Base-by-base conservation (phyloP, 2,113 vertebrate genomes). In the Anarhynchus alexandrinus region DNA sequence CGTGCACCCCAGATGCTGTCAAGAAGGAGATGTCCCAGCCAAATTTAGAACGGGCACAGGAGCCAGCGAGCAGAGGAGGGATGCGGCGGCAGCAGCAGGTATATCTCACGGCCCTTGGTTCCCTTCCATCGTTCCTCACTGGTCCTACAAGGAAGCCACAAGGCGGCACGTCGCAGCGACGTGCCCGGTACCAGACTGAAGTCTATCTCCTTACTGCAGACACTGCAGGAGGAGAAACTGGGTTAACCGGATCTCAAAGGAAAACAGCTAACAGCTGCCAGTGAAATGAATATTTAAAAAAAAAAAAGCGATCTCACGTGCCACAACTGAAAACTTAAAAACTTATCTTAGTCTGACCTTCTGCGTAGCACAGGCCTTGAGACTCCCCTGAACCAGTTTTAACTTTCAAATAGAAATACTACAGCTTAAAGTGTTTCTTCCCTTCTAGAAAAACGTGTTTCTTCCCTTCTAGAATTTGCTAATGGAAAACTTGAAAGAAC, bases 101-200 rank as follows among this genome's bases (percentile, higher is more conserved):
- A 6, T 3, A 4, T 57, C 61, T 67, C 54, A 10, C 0, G 12
- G 7, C 29, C 38, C 69, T 30, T 12, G n/a, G 49, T 27, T 49
- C 15, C 62, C 23, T 52, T 26, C 64, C 47, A 21, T 30, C 10
- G 1, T 5, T 73, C 51, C 69, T 69, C 38, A 7, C 10, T 3
- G 18, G 40, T 55, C n/a, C 54, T 43, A 3, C 2, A 47, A 42
- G 0, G 32, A 71, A 89, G 52, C 30, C 62, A 26, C n/a, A 54
- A 9, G 26, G 2, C 36, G 2, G 3, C 12, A 3, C 0, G 47
- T 62, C 5, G 10, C 82, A 58, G 55, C 0, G 10, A 65, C 18
- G 11, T 29, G 30, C 38, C 25, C 2, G 5, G 43, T 8, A 82
- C 57, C 52, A 38, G 82, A 19, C 34, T 14, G 47, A 73, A 61